Base-by-base conservation (phyloP, 2,797 vertebrate genomes). In the Thaleichthys pacificus region DNA sequence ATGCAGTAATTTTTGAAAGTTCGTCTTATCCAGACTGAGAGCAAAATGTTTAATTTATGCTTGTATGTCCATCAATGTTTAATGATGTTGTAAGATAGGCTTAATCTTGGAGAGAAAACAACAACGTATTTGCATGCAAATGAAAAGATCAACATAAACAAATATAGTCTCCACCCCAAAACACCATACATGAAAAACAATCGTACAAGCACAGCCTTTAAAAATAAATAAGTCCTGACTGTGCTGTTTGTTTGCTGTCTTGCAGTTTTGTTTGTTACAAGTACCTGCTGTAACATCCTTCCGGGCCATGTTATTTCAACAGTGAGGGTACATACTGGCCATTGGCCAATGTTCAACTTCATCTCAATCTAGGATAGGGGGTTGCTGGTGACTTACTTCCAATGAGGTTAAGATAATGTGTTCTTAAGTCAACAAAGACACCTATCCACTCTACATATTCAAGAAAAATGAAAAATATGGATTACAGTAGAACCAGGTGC, bases 121-220 rank as follows among this genome's bases (percentile, higher is more conserved):
- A 81, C 80, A 76, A 42, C 8, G 38, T 65, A 85, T 89, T 84
- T 74, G 81, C 70, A 91, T 90, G 84, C 84, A 88, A 90, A 88
- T 86, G 80, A 84, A 79, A 70, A 61, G 64, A 79, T 42, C 80
- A 85, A 86, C 83, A 87, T 84, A 91, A 91, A 88, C 89, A 91
- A 86, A 83, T 78, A 26, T 14, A 74, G 70, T 63, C 76, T 78
- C 81, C 75, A 67, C 80, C 75, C 77, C 77, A 32, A 32, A 35
- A 63, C 17, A 90, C 86, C 79, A 65, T 1, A 66, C 82, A 66
- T 61, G 22, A 79, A 67, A 66, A 75, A 38, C 76, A n/a, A 35
- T 60, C 71, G 69, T 84, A 88, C 86, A 78, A 86, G 72, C 70
- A 35, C 74, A 3, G 2, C 68, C 49, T 82, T 84, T 83, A 74